These are phyloP conservation scores for Stratiomys singularior DNA, from an alignment of 2,888 invertebrate species.

Conservation along the genomic window DNA sequence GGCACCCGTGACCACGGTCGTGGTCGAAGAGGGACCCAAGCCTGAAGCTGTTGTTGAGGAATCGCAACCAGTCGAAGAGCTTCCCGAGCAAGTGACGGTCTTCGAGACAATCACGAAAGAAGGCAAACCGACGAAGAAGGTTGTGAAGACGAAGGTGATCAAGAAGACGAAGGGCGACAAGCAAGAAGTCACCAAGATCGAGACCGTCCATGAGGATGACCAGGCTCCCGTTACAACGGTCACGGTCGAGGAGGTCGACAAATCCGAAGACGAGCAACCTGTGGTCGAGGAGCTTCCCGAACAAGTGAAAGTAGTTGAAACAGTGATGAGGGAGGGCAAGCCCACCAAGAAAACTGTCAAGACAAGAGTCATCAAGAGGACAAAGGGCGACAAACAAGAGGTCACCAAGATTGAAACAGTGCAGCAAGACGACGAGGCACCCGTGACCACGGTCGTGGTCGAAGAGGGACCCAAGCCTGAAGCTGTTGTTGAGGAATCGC, in stretches of 20 bases:
- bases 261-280: slow-evolving; percentile 52
- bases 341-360: slow-evolving; percentile 59
- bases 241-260: slow-evolving; percentile 51
- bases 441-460: slow-evolving; percentile 57
- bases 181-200: slow-evolving; percentile 54
- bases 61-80: slow-evolving; percentile 54
- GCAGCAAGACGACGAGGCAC: slow-evolving; percentile 56
- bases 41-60: slow-evolving; percentile 47
- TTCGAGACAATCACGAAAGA: slow-evolving; percentile 60
- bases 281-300: slow-evolving; percentile 56
- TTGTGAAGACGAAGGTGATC: slow-evolving; percentile 56
- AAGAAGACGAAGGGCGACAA: slow-evolving; percentile 59
- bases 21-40: slow-evolving; percentile 48
- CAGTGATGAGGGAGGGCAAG: slow-evolving; percentile 54
- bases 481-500: neutral
- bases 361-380: slow-evolving; percentile 60
- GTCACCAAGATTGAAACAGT: slow-evolving; percentile 60
- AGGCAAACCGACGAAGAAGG: slow-evolving; percentile 59
- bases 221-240: slow-evolving; percentile 60
- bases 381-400: slow-evolving; percentile 57
- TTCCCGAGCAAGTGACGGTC: slow-evolving; percentile 57
- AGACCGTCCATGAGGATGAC: slow-evolving; percentile 57
- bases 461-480: slow-evolving; percentile 50
- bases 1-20: slow-evolving; percentile 59
- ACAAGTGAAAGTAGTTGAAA: slow-evolving; percentile 58